Base-by-base conservation (phyloP, 2,888 invertebrate species). In the Opisthograptis luteolata region DNA sequence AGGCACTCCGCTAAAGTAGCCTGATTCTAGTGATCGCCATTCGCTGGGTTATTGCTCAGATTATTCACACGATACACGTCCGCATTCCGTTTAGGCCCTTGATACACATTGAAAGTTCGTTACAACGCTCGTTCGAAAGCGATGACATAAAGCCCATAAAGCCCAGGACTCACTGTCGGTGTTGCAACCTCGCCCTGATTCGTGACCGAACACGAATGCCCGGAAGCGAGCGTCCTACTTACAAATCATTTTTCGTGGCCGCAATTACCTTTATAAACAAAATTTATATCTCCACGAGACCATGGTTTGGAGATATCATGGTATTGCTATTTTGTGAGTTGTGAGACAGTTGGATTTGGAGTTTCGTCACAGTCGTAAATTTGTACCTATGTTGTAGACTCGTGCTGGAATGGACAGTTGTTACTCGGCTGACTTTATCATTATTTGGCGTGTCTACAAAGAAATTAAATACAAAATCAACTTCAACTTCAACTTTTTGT, bases 181-280 rank as follows among this genome's bases (percentile, higher is more conserved):
- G 78, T 80, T 66, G 84, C 73, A 85, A 84, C 45, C 36, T 35
- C 54, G 59, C 62, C 62, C 67, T 63, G 62, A 67, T 72, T 85
- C 87, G 85, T 84, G 86, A 86, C 79, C 72, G 66, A 74, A 67
- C 73, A 69, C 78, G 68, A 81, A 81, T 83, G 86, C 82, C 86
- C 87, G 86, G 86, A 85, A 87, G 85, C 82, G 49, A 77, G 62
- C 75, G 78, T 62, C 77, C 79, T 61, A 79, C 72, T 81, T 83
- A 66, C 70, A 78, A 73, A 64, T 71, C 66, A 69, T 71, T 79
- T 83, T 83, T 84, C 79, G 81, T 82, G 79, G 79, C 66, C 74
- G 73, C 70, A 72, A 72, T 74, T 67, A 65, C 70, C 63, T 61
- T 48, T 62, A 56, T 60, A 63, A 63, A 60, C 58, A 60, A 66